Evolutionary conservation across 2,113 vertebrate species (phyloP).

Genomic region (Prunella himalayana): DNA sequence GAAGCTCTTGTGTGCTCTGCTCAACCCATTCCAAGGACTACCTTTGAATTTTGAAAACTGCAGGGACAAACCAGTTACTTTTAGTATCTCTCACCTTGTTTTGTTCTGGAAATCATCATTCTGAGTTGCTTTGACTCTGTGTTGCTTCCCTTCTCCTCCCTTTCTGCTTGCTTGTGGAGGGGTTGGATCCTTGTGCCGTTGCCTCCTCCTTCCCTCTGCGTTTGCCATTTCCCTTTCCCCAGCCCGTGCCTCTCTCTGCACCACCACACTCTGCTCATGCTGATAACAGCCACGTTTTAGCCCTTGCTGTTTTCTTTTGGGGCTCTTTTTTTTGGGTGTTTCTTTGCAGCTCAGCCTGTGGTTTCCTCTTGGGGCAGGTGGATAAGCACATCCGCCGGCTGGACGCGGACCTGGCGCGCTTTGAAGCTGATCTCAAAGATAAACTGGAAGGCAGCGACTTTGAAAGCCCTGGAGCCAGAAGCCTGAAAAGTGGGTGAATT

Average conservation of each 20-base stretch:
- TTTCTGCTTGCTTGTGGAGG: not conserved
- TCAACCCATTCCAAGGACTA: rapidly evolving
- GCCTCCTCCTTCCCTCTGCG: not conserved
- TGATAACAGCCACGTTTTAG: rapidly evolving
- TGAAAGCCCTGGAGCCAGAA: slow-evolving; percentile 79
- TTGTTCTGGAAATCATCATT: not conserved
- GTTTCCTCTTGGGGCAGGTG: slow-evolving; percentile 74
- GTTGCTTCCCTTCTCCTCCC: not conserved
- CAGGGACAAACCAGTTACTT: not conserved
- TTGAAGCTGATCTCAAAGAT: slow-evolving; percentile 96
- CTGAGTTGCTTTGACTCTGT: not conserved
- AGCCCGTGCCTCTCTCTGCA: not conserved
- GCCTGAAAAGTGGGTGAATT: slow-evolving; percentile 81
- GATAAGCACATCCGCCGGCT: slow-evolving; percentile 97
- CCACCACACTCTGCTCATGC: rapidly evolving
- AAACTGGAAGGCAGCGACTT: slow-evolving; percentile 91
- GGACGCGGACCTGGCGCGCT: slow-evolving; percentile 92
- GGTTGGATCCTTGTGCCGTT: not conserved
- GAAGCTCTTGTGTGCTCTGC: not conserved
- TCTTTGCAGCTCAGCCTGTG: not conserved
- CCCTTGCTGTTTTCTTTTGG: not conserved
- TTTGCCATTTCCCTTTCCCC: not conserved
- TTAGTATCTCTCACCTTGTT: not conserved
- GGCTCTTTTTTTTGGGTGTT: not conserved
- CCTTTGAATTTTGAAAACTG: not conserved